Percentiles rank a stretch among this genome's conserved stretches.
These are phyloP conservation scores for Esox masquinongy DNA, from an alignment of 2,797 vertebrate species.

Conservation along the genomic window DNA sequence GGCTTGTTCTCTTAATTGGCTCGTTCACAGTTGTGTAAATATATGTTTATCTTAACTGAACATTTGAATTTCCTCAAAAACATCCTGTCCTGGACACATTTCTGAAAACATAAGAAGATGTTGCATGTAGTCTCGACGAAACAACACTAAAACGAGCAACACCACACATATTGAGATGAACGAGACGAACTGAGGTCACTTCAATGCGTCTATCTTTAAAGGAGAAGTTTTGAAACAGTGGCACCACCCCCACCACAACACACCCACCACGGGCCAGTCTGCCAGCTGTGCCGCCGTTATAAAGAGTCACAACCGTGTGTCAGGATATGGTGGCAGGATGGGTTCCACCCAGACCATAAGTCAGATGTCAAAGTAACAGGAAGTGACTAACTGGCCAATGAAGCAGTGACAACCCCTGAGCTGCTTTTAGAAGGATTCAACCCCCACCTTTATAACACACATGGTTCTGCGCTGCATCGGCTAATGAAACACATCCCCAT, in stretches of 20 bases:
- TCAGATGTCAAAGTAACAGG: constrained; percentile 77
- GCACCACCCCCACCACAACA: constrained; percentile 38
- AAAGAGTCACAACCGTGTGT: constrained; percentile 53
- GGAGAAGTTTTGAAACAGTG: constrained; percentile 9
- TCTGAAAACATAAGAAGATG: neutral
- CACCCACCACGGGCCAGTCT: constrained; percentile 26
- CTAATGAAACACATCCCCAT: constrained; percentile 81
- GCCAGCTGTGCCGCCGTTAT: constrained; percentile 27
- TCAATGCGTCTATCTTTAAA: no score
- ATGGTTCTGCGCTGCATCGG: constrained; percentile 68
- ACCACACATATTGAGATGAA: no score
- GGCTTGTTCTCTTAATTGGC: neutral
- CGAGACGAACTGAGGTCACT: no score
- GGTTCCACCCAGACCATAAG: constrained; percentile 53
- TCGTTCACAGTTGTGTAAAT: neutral
- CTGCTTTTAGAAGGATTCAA: constrained; percentile 41
- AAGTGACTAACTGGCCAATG: constrained; percentile 71
- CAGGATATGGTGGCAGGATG: constrained; percentile 9
- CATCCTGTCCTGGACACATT: neutral
- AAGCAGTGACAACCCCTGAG: constrained; percentile 59
- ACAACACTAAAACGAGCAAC: no score
- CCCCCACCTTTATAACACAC: constrained; percentile 65
- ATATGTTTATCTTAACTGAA: neutral
- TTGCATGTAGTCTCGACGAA: neutral
- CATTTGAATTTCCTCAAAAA: neutral